A percentile compares a stretch with the other conserved stretches of the same genome.
Evolutionary conservation across 2,113 vertebrate species (phyloP).

Genomic region (Onychorhynchus coronatus): DNA sequence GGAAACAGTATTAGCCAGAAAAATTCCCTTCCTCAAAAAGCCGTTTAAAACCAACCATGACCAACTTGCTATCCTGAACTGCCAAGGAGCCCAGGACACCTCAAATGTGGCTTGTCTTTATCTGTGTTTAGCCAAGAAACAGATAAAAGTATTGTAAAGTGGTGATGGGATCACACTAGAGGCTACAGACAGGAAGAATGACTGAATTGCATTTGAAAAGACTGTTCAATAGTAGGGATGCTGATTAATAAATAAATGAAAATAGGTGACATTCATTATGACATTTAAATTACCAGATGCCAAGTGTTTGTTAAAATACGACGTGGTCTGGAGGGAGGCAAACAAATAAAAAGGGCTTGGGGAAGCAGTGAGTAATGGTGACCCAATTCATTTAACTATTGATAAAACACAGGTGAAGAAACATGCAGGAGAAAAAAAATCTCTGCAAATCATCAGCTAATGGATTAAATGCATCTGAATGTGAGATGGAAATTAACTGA

Average conservation of each 20-base stretch:
- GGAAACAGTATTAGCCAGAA: background rate
- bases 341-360: slow-evolving; percentile 22
- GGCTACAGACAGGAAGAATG: background rate
- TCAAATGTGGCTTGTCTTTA: background rate
- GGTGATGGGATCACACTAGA: background rate
- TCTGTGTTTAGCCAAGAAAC: background rate
- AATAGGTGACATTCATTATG: slow-evolving; percentile 48
- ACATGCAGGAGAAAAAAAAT: slow-evolving; percentile 18
- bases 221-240: background rate
- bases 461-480: slow-evolving; percentile 63
- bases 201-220: slow-evolving; percentile 14
- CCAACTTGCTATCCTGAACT: background rate
- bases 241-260: slow-evolving; percentile 44
- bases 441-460: slow-evolving; percentile 63
- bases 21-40: background rate
- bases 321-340: background rate
- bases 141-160: background rate
- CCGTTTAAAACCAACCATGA: background rate
- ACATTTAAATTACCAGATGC: slow-evolving; percentile 52
- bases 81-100: background rate
- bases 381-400: slow-evolving; percentile 58
- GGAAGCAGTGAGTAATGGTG: slow-evolving; percentile 30
- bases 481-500: slow-evolving; percentile 64
- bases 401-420: slow-evolving; percentile 58
- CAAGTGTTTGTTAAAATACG: slow-evolving; percentile 40